These are phyloP conservation scores for Cyprinodon brontotheroides DNA, from an alignment of 2,113 vertebrate genomes.

Conservation along the genomic window DNA sequence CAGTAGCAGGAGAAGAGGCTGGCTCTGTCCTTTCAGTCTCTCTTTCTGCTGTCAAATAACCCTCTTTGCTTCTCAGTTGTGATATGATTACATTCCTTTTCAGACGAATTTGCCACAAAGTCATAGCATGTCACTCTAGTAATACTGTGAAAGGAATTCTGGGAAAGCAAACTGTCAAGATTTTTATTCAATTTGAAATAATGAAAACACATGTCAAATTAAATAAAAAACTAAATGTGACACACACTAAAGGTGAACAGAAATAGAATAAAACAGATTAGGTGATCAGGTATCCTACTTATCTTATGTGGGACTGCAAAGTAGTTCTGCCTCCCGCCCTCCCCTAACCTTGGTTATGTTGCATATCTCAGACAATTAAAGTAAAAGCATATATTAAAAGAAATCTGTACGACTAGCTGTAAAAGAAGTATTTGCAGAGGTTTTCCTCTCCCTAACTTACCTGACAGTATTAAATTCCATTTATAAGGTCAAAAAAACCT, in stretches of 20 bases:
- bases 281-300: neutral
- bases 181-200: slow-evolving; percentile 44
- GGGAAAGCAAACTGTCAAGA: slow-evolving; percentile 43
- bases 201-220: slow-evolving; percentile 26
- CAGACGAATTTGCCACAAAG: slow-evolving; percentile 66
- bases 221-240: neutral
- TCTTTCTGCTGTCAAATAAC: slow-evolving; percentile 71
- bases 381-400: neutral
- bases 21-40: slow-evolving; percentile 65
- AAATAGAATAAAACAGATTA: slow-evolving; percentile 13
- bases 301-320: neutral
- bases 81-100: slow-evolving; percentile 71
- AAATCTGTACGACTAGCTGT: neutral
- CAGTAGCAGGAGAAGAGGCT: slow-evolving; percentile 58
- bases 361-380: neutral
- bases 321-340: neutral
- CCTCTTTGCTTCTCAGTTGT: slow-evolving; percentile 69
- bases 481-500: too few relatives aligned
- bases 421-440: neutral
- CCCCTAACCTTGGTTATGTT: neutral
- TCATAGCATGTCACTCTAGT: slow-evolving; percentile 41
- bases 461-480: too few relatives aligned
- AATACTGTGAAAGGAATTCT: slow-evolving; percentile 53
- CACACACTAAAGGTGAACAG: slow-evolving; percentile 14
- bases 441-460: neutral